Base-by-base conservation (phyloP, 2,888 invertebrate species). In the Xiphydria camelus region DNA sequence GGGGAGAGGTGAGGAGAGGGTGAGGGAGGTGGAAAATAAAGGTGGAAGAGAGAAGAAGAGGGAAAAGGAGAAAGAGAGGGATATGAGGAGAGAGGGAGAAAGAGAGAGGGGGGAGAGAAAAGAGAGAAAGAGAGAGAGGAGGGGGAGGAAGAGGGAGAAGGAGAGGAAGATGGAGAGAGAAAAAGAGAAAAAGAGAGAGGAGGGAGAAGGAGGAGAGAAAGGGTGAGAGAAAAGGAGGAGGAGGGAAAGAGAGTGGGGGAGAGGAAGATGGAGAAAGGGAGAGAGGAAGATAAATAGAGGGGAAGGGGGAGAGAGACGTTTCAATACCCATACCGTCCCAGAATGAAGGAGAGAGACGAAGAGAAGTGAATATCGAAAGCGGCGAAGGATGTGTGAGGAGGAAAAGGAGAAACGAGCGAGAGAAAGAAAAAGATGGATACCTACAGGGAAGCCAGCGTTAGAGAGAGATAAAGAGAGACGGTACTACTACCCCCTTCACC, bases 181-280 rank as follows among this genome's bases (percentile, higher is more conserved):
- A n/a, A n/a, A n/a, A n/a, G n/a, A n/a, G n/a, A n/a, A n/a, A 35
- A 39, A 21, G 29, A 45, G 35, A 6, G 19, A 34, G 29, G 10
- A 36, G 36, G 39, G 42, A 20, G 26, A 35, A 44, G 34, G 40
- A 44, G 20, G 21, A 45, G 21, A 12, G 41, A 32, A 38, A 43
- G 17, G 44, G 19, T 12, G 22, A 21, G 3, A 7, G 2, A 12
- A 26, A 14, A 25, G 26, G 26, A 29, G 18, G 21, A 17, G 29
- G 31, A 14, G 29, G 37, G 39, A 17, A 17, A 39, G 18, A 12
- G 20, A n/a, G n/a, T n/a, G n/a, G n/a, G n/a, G n/a, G n/a, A n/a
- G n/a, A n/a, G n/a, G n/a, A n/a, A n/a, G n/a, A n/a, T n/a, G n/a
- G n/a, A n/a, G n/a, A n/a, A n/a, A n/a, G n/a, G n/a, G n/a, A n/a